Conservation (phyloP, 2,797 vertebrate genomes). For the Chelmon rostratus region DNA sequence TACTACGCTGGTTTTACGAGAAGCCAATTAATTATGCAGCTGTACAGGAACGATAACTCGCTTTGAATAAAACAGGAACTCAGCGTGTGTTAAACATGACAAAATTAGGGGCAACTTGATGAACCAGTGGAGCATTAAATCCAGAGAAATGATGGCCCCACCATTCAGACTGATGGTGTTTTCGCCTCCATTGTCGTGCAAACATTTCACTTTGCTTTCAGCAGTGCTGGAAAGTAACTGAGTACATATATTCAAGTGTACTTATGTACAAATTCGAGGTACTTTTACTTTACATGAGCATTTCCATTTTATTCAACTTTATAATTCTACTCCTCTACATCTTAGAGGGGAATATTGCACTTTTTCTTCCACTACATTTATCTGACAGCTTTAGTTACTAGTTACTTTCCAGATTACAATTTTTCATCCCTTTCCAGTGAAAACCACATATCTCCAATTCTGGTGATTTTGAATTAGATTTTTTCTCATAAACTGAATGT, state of each 20-base stretch:
- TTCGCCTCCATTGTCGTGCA: background rate
- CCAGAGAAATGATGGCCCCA: background rate
- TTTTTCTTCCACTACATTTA: background rate
- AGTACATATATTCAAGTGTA: background rate
- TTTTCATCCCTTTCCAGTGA: background rate
- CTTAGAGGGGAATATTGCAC: background rate
- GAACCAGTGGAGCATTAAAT: conserved; percentile 24
- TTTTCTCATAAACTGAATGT: background rate
- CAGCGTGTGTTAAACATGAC: conserved; percentile 50
- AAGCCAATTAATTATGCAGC: conserved; percentile 56
- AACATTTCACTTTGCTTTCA: background rate
- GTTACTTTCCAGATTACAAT: background rate
- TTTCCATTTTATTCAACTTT: background rate
- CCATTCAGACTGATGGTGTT: background rate
- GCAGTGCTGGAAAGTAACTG: background rate
- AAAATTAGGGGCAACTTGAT: conserved; percentile 35
- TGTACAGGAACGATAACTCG: conserved; percentile 36
- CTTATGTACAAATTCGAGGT: background rate
- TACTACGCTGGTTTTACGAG: conserved; percentile 39
- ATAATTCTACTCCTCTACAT: background rate
- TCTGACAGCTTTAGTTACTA: background rate
- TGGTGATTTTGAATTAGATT: background rate
- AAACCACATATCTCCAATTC: background rate
- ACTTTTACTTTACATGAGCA: background rate
- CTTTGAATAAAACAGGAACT: conserved; percentile 36